Evolutionary conservation across 2,113 vertebrate species (phyloP).

Genomic region (Plectropomus leopardus): DNA sequence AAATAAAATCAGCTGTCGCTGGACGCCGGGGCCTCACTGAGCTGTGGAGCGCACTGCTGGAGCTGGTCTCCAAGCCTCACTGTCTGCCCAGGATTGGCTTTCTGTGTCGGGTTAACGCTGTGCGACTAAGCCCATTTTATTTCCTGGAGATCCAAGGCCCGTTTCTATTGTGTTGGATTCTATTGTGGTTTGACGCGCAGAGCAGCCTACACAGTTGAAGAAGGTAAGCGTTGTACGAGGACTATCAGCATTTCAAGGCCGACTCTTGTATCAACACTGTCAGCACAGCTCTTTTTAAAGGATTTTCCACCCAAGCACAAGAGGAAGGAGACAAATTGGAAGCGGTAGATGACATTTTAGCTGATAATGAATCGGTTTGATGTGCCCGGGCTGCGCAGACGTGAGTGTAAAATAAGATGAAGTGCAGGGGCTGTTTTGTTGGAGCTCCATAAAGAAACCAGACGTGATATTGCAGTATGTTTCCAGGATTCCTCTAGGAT

Average conservation of each 20-base stretch:
- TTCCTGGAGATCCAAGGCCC: constrained; percentile 7
- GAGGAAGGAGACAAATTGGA: constrained; percentile 56
- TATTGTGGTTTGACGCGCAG: constrained; percentile 42
- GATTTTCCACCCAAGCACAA: constrained; percentile 24
- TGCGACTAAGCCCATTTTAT: background rate
- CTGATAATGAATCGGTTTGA: constrained; percentile 51
- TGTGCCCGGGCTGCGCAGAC: constrained; percentile 7
- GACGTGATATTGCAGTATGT: constrained; percentile 9
- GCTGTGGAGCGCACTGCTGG: constrained; percentile 82
- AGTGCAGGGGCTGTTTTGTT: constrained; percentile 3
- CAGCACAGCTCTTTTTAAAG: constrained; percentile 18
- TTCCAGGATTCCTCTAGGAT: constrained; percentile 41
- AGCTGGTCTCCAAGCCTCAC: constrained; percentile 90
- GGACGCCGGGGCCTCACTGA: constrained; percentile 82
- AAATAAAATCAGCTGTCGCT: constrained; percentile 91
- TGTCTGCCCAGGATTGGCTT: constrained; percentile 63
- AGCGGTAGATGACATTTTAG: constrained; percentile 41
- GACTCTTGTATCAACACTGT: constrained; percentile 24
- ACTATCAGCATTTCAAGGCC: constrained; percentile 24
- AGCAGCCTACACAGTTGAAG: background rate
- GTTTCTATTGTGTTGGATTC: constrained; percentile 57
- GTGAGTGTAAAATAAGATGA: constrained; percentile 25
- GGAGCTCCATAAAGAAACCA: constrained; percentile 8
- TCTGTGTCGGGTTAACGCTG: background rate
- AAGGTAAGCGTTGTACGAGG: constrained; percentile 63